These are phyloP conservation scores for Tridacna gigas DNA, from an alignment of 2,888 invertebrate genomes.

Conservation along the genomic window DNA sequence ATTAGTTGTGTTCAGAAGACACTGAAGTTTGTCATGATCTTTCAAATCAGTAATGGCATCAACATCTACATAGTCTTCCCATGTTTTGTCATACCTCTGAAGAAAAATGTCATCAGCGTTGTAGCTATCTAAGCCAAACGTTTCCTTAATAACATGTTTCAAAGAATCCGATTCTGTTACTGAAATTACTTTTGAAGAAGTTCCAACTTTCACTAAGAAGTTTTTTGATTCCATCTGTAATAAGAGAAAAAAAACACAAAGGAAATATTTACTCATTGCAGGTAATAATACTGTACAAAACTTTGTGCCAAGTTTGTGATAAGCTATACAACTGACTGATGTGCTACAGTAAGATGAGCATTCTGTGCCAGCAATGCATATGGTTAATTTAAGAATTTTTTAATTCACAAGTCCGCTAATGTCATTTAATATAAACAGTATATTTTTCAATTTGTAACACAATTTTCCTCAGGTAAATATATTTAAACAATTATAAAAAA, in stretches of 20 bases:
- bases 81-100: background rate
- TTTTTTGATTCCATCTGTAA: constrained; percentile 6
- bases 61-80: constrained; percentile 8
- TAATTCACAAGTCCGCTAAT: too few relatives aligned
- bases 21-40: constrained; percentile 10
- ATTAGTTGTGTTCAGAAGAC: background rate
- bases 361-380: too few relatives aligned
- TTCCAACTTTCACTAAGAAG: constrained; percentile 5
- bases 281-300: constrained; percentile 1
- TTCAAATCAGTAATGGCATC: background rate
- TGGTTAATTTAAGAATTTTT: too few relatives aligned
- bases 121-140: background rate
- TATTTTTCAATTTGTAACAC: too few relatives aligned
- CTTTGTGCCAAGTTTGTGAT: too few relatives aligned
- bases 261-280: constrained; percentile 1
- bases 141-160: constrained; percentile 2
- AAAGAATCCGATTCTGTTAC: background rate
- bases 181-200: constrained; percentile 3
- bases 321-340: too few relatives aligned
- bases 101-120: constrained; percentile 1
- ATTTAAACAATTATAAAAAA: too few relatives aligned
- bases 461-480: too few relatives aligned
- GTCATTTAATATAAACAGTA: too few relatives aligned
- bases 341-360: too few relatives aligned
- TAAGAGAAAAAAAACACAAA: background rate